Conservation (phyloP, 1,140 invertebrate genomes). For the Rhynchophorus ferrugineus region DNA sequence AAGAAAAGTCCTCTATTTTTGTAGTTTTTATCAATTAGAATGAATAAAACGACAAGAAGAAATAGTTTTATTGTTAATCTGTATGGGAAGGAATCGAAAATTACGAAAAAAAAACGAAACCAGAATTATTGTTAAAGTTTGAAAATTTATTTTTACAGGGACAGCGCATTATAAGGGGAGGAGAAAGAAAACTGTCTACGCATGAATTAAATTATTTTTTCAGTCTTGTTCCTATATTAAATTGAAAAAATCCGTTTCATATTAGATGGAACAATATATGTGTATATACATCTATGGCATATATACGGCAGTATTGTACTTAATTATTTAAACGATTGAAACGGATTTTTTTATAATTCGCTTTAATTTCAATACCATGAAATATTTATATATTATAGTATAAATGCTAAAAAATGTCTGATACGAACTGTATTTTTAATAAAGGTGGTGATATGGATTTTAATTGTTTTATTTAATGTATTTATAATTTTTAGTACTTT, state of each 20-base stretch:
- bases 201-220: neutral
- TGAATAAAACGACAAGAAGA: no score
- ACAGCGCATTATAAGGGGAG: neutral
- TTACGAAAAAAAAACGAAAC: neutral
- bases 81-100: no score
- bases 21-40: no score
- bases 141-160: neutral
- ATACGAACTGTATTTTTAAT: constrained; percentile 24
- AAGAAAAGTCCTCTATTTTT: no score
- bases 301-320: no score
- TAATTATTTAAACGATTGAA: no score
- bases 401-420: constrained; percentile 13
- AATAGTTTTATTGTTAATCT: no score
- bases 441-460: constrained; percentile 23
- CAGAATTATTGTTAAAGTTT: neutral
- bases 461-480: no score
- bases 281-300: no score
- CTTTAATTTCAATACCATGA: constrained; percentile 8
- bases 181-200: neutral
- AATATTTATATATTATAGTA: constrained; percentile 8
- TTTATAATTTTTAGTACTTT: no score
- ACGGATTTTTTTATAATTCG: neutral
- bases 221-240: neutral
- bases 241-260: no score
- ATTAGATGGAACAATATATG: no score